phyloP scores from a whole-genome alignment of 2,113 vertebrate genomes.

The Phaethornis superciliosus region DNA sequence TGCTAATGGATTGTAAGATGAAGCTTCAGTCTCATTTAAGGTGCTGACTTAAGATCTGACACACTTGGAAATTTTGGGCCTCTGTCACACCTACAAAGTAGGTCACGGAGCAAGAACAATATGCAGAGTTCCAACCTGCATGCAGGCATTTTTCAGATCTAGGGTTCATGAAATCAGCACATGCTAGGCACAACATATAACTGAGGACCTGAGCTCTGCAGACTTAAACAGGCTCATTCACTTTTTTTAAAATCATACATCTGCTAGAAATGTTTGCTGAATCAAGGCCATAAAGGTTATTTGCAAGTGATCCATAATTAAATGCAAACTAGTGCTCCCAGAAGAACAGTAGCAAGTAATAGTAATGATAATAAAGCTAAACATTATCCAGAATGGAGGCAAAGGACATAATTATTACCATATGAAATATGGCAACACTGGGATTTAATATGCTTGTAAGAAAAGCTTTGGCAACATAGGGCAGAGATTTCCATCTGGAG shows the following conservation, averaged over 20 bases:
- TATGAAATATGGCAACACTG: conserved; percentile 22
- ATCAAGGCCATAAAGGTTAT: conserved; percentile 1
- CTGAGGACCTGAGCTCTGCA: neutral
- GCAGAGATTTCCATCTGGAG: neutral
- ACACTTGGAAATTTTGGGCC: neutral
- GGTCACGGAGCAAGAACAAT: neutral
- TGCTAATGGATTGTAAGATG: neutral
- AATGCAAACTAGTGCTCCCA: conserved; percentile 53
- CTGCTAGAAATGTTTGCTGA: conserved; percentile 1
- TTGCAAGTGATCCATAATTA: conserved; percentile 49
- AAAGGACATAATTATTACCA: conserved; percentile 39
- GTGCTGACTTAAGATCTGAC: neutral
- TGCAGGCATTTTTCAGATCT: fast-evolving
- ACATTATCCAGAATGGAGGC: conserved; percentile 14
- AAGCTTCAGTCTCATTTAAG: neutral
- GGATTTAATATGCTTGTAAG: neutral
- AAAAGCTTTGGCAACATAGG: neutral
- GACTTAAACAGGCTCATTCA: neutral
- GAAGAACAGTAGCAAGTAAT: conserved; percentile 45
- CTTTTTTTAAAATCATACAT: neutral
- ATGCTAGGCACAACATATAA: neutral
- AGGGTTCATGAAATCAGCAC: neutral
- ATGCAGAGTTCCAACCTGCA: neutral
- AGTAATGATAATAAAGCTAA: conserved; percentile 49
- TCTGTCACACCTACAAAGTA: neutral